Evolutionary conservation across 2,113 vertebrate species (phyloP).

Genomic region (Leuciscus idus): DNA sequence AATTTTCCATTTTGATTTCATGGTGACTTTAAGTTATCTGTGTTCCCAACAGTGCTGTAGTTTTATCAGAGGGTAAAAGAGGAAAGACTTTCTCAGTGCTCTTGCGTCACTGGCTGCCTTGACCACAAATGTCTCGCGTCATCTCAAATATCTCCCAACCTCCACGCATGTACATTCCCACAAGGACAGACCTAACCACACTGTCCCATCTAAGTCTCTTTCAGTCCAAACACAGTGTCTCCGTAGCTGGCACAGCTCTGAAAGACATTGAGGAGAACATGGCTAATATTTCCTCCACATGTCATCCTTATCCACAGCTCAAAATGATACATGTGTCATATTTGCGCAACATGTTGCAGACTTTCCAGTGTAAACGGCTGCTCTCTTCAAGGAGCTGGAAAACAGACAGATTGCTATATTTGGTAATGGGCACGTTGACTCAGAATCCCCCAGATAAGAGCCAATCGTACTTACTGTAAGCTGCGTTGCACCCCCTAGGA

Average conservation of each 20-base stretch:
- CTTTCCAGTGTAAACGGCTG: conserved; percentile 3
- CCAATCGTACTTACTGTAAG: conserved; percentile 40
- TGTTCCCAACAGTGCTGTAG: conserved; percentile 17
- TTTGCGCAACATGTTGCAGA: not conserved
- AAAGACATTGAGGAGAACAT: not conserved
- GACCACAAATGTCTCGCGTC: conserved; percentile 11
- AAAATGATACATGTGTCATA: not conserved
- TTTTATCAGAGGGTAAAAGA: not conserved
- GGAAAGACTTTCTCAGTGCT: not conserved
- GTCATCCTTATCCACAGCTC: not conserved
- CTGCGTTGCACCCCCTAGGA: conserved; percentile 2
- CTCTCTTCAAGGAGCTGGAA: not conserved
- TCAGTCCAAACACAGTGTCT: not conserved
- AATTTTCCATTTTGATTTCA: too few species aligned
- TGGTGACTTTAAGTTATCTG: not conserved
- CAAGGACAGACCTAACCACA: conserved; percentile 28
- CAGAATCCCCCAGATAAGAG: conserved; percentile 25
- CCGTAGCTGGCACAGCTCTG: not conserved
- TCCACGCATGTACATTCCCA: conserved; percentile 16
- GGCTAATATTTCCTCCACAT: conserved; percentile 8
- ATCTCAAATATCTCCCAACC: conserved; percentile 41
- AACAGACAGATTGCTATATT: not conserved
- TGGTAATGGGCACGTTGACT: not conserved
- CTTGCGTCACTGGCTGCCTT: conserved; percentile 44
- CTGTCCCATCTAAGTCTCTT: not conserved